Evolutionary conservation across 2,888 invertebrate species (phyloP).

Genomic region (Zygogramma bicolorata): DNA sequence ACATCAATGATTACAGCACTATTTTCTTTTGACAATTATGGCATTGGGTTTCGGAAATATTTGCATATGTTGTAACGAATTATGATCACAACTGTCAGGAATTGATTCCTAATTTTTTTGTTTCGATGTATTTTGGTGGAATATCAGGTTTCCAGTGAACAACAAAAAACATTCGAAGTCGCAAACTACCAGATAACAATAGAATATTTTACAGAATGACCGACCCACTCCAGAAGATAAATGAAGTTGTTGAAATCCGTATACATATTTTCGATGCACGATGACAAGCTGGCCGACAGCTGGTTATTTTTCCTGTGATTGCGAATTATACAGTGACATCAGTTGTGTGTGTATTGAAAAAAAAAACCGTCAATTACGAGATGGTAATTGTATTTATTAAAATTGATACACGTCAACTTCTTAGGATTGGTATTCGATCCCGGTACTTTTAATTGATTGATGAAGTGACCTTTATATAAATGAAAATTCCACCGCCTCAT

Average conservation of each 20-base stretch:
- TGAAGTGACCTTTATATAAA: conserved; percentile 18
- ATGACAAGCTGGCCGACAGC: neutral
- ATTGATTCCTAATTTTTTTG: neutral
- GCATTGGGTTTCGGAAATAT: neutral
- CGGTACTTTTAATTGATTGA: conserved; percentile 34
- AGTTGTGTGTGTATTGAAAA: conserved; percentile 2
- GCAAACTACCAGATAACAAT: no score
- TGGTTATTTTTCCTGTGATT: neutral
- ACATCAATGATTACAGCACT: no score
- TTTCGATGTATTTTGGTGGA: neutral
- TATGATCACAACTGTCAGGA: neutral
- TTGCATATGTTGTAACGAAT: neutral
- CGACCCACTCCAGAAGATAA: neutral
- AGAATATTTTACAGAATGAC: no score
- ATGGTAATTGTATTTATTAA: conserved; percentile 53
- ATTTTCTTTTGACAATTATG: no score
- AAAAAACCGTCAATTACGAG: conserved; percentile 52
- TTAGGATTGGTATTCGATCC: conserved; percentile 41
- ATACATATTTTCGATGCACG: neutral
- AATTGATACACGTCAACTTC: conserved; percentile 46
- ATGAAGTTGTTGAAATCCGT: neutral
- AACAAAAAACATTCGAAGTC: neutral
- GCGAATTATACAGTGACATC: neutral
- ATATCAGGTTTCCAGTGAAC: neutral
- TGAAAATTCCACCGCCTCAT: neutral